These are phyloP conservation scores for Papilio dardanus DNA, from an alignment of 1,140 invertebrate genomes.

Conservation along the genomic window DNA sequence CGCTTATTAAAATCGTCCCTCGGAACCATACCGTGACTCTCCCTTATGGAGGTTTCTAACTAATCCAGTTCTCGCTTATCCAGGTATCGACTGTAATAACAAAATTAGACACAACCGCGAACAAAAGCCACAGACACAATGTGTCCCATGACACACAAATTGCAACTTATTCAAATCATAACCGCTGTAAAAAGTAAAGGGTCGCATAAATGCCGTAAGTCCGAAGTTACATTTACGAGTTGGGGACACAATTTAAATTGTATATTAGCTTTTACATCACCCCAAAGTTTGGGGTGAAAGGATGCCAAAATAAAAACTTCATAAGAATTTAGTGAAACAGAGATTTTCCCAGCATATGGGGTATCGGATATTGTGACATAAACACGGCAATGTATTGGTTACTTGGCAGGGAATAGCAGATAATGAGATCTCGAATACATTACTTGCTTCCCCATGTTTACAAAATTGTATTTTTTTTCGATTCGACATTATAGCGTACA, in stretches of 20 bases:
- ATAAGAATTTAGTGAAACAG: slow-evolving; percentile 38
- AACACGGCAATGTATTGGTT: slow-evolving; percentile 28
- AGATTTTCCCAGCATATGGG: slow-evolving; percentile 22
- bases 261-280: slow-evolving; percentile 54
- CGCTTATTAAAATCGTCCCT: too few relatives aligned
- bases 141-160: slow-evolving; percentile 48
- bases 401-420: slow-evolving; percentile 21
- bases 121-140: slow-evolving; percentile 37
- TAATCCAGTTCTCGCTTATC: too few relatives aligned
- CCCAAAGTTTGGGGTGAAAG: slow-evolving; percentile 40
- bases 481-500: not conserved
- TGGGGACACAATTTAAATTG: slow-evolving; percentile 69
- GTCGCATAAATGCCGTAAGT: slow-evolving; percentile 47
- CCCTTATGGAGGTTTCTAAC: too few relatives aligned
- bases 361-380: slow-evolving; percentile 23
- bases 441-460: not conserved
- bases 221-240: slow-evolving; percentile 52
- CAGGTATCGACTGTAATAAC: too few relatives aligned
- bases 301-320: slow-evolving; percentile 42
- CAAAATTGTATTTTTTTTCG: slow-evolving; percentile 25
- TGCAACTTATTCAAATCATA: slow-evolving; percentile 49
- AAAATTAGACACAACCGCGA: not conserved
- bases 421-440: slow-evolving; percentile 32
- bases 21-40: too few relatives aligned
- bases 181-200: slow-evolving; percentile 54